Conservation (phyloP, 1,140 invertebrate species). For the Adelges cooleyi region DNA sequence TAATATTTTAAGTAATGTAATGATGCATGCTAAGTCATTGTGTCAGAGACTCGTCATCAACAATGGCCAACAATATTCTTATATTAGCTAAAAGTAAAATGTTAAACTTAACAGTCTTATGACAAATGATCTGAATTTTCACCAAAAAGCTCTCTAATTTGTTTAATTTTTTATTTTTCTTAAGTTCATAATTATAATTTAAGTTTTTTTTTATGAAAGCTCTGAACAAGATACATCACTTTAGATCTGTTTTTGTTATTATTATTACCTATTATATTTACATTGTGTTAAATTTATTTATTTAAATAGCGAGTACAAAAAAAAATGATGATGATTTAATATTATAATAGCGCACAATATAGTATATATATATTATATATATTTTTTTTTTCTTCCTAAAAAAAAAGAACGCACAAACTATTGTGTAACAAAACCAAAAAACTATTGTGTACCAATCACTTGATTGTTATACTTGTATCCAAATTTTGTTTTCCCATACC, state of each 20-base stretch:
- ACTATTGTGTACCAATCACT: background rate
- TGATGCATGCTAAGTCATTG: no score
- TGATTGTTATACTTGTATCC: conserved; percentile 9
- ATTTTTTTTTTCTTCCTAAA: background rate
- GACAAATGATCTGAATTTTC: conserved; percentile 27
- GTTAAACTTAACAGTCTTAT: no score
- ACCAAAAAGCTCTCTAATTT: conserved; percentile 13
- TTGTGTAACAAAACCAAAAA: conserved; percentile 3
- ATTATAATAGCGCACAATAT: conserved; percentile 19
- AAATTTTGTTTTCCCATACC: conserved; percentile 16
- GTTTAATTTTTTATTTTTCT: background rate
- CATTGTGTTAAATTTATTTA: conserved; percentile 22
- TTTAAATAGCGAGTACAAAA: conserved; percentile 6
- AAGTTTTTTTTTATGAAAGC: background rate
- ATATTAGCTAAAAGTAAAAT: no score
- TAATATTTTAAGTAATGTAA: no score
- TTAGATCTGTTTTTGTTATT: conserved; percentile 12
- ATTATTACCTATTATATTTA: background rate
- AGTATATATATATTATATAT: background rate
- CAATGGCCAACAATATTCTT: no score
- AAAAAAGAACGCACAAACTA: conserved; percentile 8
- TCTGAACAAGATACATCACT: conserved; percentile 20
- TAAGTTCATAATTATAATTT: background rate
- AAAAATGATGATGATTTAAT: no score
- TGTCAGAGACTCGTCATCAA: no score